These are phyloP conservation scores for Syngnathus typhle DNA, from an alignment of 2,113 vertebrate genomes.

Conservation along the genomic window DNA sequence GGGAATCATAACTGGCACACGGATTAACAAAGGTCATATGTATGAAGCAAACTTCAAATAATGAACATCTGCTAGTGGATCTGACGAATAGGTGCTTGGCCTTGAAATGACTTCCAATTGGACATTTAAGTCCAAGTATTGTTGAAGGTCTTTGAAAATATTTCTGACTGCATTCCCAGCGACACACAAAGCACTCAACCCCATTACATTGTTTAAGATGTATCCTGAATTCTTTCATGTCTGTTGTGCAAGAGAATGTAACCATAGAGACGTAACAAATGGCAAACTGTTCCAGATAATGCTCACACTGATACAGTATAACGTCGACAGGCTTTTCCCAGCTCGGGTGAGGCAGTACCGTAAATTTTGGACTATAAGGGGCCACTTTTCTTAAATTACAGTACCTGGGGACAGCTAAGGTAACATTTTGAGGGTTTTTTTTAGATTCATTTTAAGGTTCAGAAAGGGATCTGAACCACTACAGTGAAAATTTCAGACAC, in stretches of 20 bases:
- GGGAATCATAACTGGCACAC: not conserved
- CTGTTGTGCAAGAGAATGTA: conserved; percentile 1
- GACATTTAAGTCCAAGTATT: not conserved
- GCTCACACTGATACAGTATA: not conserved
- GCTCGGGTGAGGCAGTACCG: not conserved
- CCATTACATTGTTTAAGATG: not conserved
- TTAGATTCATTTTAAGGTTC: not conserved
- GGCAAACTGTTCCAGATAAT: conserved; percentile 17
- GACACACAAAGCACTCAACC: not conserved
- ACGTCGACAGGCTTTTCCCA: conserved; percentile 12
- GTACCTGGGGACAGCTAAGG: not conserved
- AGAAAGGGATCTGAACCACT: not conserved
- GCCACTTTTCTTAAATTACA: too few relatives aligned
- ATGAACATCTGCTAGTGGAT: not conserved
- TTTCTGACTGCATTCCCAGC: not conserved
- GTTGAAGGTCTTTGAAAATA: not conserved
- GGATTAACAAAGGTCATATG: not conserved
- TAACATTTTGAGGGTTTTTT: not conserved
- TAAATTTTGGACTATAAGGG: too few relatives aligned
- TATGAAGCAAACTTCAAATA: not conserved
- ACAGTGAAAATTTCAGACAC: not conserved
- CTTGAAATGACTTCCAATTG: not conserved
- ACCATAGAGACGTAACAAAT: conserved; percentile 16
- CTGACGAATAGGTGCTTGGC: not conserved
- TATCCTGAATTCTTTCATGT: conserved; percentile 6